Base-by-base conservation (phyloP, 2,888 invertebrate species). In the Piscicola geometra region DNA sequence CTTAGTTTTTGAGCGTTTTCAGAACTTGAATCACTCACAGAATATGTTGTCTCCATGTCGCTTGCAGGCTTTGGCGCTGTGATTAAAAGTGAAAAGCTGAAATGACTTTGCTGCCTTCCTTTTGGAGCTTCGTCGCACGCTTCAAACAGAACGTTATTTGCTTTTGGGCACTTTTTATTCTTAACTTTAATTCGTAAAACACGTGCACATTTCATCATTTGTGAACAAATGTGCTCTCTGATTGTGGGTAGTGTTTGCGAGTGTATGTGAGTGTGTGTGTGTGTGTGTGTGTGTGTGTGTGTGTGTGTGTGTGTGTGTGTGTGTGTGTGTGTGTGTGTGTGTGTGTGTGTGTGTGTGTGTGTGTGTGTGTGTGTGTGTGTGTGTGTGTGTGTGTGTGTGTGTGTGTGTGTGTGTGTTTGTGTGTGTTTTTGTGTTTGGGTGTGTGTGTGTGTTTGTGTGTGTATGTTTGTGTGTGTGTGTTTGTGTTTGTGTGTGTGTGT, bases 281-380 rank as follows among this genome's bases (percentile, higher is more conserved):
- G 60, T 56, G 60, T 56, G 60, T 56, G 60, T 56, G 60, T 56
- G 60, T 56, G 60, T 56, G 60, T 56, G n/a, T 56, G 60, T 56
- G 60, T 56, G 60, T 56, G 60, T 56, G 60, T 56, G 60, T 56
- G 60, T 56, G 60, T 56, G 60, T 56, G 60, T 56, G 60, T 56
- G 60, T 56, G 60, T 56, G 60, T 56, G 60, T 56, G 60, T 56
- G 60, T 56, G 60, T 56, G 60, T 56, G 60, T 56, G 60, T 56
- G 60, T 56, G 60, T 56, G 60, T 56, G 60, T 56, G 60, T 56
- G 60, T 56, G 60, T 56, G 60, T 56, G 60, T 56, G 60, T 56
- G 60, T 56, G 60, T 56, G 60, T 56, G 60, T 56, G 60, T 56
- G 60, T 56, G 60, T 56, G 60, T 56, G 60, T 56, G 60, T 56